Conservation (phyloP, 2,888 invertebrate genomes). For the Hypsopygia costalis region DNA sequence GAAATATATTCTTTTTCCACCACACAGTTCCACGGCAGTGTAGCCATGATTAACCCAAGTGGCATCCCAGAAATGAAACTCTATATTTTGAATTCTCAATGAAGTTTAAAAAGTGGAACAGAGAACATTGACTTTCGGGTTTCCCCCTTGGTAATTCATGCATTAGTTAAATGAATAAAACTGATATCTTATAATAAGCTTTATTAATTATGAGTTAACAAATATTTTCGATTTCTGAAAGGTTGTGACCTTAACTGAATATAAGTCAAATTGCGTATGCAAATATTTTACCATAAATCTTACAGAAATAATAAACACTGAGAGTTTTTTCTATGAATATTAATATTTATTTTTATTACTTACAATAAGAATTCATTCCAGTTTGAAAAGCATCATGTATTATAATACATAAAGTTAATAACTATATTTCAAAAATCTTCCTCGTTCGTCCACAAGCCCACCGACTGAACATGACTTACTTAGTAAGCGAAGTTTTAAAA, state of each 20-base stretch:
- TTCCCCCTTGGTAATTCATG: no score
- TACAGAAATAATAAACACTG: constrained; percentile 76
- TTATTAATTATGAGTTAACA: constrained; percentile 81
- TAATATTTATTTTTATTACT: constrained; percentile 74
- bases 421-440: constrained; percentile 65
- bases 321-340: constrained; percentile 77
- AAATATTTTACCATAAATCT: constrained; percentile 66
- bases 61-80: no score
- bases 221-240: constrained; percentile 79
- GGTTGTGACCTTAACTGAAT: constrained; percentile 80
- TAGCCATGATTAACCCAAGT: no score
- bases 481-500: constrained; percentile 72
- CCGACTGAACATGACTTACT: constrained; percentile 65
- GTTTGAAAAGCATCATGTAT: constrained; percentile 76
- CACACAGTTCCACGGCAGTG: no score
- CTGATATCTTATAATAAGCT: constrained; percentile 78
- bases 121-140: neutral
- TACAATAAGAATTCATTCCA: constrained; percentile 78
- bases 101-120: neutral
- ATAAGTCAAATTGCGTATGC: constrained; percentile 74
- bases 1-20: no score
- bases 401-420: constrained; percentile 75
- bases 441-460: constrained; percentile 64
- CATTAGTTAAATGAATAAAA: constrained; percentile 51
- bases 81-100: no score